A percentile compares a stretch with the other conserved stretches of the same genome.
Conservation (phyloP, 1,140 invertebrate genomes). For the Musca vetustissima region DNA sequence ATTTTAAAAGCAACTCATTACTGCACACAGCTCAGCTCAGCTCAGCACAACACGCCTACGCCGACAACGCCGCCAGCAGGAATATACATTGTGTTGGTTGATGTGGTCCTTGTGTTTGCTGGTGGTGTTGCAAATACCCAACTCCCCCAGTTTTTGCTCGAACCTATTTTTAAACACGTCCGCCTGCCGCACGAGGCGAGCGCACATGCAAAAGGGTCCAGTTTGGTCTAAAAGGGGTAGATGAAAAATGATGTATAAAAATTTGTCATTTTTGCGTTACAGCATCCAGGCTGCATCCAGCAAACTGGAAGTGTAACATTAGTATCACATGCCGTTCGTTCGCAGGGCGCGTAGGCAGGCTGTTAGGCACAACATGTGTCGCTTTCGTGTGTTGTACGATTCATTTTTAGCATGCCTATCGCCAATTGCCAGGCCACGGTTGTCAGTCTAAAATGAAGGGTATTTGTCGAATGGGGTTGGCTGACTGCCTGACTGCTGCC, state of each 20-base stretch:
- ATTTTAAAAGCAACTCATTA: conserved; percentile 24
- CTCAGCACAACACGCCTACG: background rate
- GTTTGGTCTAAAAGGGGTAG: background rate
- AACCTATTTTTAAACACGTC: background rate
- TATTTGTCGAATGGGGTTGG: no score
- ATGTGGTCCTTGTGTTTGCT: no score
- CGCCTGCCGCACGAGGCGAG: background rate
- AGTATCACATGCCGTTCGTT: no score
- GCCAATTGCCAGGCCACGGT: no score
- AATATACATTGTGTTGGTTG: no score
- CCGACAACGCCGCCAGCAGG: background rate
- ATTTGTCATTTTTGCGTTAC: conserved; percentile 2
- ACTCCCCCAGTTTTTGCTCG: no score
- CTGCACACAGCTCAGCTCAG: no score
- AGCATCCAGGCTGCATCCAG: background rate
- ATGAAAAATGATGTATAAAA: conserved; percentile 16
- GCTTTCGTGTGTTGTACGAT: background rate
- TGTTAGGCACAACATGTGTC: conserved; percentile 9
- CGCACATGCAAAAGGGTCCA: background rate
- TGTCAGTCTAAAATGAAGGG: no score
- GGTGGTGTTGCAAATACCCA: no score
- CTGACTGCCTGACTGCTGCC: background rate
- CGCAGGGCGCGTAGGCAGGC: no score
- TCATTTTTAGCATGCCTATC: background rate
- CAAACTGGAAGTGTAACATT: background rate